phyloP scores from a whole-genome alignment of 2,888 invertebrate species.

The Diaphora mendica region DNA sequence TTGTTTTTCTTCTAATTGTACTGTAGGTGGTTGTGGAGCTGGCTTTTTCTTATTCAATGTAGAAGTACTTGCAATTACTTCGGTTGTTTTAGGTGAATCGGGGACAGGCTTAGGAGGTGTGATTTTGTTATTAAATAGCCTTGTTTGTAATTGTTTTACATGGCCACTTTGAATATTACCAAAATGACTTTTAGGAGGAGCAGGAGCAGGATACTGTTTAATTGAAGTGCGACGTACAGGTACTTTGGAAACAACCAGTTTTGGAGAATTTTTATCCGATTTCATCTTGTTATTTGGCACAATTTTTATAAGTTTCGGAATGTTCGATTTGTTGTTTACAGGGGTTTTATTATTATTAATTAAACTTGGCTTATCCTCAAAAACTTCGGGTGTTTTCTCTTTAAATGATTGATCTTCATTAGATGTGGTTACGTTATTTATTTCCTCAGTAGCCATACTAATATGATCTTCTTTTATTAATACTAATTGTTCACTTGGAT shows the following conservation, averaged over 20 bases:
- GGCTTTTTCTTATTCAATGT: constrained; percentile 71
- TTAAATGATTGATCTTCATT: constrained; percentile 16
- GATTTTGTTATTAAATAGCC: constrained; percentile 71
- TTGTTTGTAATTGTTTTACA: constrained; percentile 81
- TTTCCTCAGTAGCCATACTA: constrained; percentile 6
- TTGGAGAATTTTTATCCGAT: constrained; percentile 69
- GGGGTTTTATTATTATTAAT: constrained; percentile 35
- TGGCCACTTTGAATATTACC: constrained; percentile 80
- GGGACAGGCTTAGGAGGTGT: constrained; percentile 48
- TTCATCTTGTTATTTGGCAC: constrained; percentile 68
- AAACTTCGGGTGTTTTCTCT: constrained; percentile 12
- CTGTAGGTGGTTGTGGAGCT: constrained; percentile 71
- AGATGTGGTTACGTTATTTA: constrained; percentile 9
- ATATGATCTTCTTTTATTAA: constrained; percentile 14
- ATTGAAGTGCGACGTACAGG: constrained; percentile 74
- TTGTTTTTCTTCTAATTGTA: constrained; percentile 53
- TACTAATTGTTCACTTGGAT: constrained; percentile 13
- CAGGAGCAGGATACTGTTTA: constrained; percentile 77
- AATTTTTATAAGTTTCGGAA: constrained; percentile 76
- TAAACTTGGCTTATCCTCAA: constrained; percentile 15
- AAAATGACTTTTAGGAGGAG: constrained; percentile 81
- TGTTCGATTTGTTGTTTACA: constrained; percentile 69
- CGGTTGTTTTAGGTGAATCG: constrained; percentile 47
- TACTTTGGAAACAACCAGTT: constrained; percentile 75
- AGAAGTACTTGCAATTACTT: constrained; percentile 71